Percentiles rank a stretch among this genome's conserved stretches.
These are phyloP conservation scores for Gephyroberyx darwinii DNA, from an alignment of 2,797 vertebrate genomes.

Conservation along the genomic window DNA sequence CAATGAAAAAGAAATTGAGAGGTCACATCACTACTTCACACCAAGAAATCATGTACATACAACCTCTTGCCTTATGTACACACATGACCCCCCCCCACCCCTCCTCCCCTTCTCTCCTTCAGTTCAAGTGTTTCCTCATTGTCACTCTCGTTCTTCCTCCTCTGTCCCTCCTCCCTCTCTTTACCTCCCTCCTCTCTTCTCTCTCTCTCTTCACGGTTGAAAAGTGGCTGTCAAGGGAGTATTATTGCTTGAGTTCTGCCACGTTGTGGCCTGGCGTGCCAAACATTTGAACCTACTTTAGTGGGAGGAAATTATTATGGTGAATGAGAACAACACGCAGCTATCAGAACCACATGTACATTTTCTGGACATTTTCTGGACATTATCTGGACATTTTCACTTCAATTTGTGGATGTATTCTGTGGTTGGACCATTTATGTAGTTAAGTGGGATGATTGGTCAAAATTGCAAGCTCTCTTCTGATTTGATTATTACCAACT, in stretches of 20 bases:
- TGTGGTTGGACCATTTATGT: neutral
- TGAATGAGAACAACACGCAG: neutral
- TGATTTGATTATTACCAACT: slow-evolving; percentile 10
- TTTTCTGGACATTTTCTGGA: no score
- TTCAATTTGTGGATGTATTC: neutral
- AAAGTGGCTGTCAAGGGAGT: slow-evolving; percentile 54
- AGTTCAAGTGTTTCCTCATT: slow-evolving; percentile 26
- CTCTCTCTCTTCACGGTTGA: slow-evolving; percentile 36
- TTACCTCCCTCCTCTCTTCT: slow-evolving; percentile 5
- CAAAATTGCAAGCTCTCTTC: slow-evolving; percentile 5
- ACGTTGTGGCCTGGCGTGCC: slow-evolving; percentile 21
- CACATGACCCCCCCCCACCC: neutral
- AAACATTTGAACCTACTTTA: slow-evolving; percentile 25
- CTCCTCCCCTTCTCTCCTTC: neutral
- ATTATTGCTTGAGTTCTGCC: slow-evolving; percentile 36
- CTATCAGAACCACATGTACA: slow-evolving; percentile 11
- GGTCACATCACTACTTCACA: no score
- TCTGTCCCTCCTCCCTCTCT: neutral
- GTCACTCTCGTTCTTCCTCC: neutral
- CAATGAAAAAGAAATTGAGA: neutral
- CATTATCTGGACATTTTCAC: no score
- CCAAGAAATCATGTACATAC: neutral
- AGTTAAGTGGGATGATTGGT: neutral
- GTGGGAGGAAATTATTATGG: slow-evolving; percentile 8
- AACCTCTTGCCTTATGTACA: slow-evolving; percentile 18